These are phyloP conservation scores for Steinernema khuongi DNA, from an alignment of 1,140 invertebrate species.

Conservation along the genomic window DNA sequence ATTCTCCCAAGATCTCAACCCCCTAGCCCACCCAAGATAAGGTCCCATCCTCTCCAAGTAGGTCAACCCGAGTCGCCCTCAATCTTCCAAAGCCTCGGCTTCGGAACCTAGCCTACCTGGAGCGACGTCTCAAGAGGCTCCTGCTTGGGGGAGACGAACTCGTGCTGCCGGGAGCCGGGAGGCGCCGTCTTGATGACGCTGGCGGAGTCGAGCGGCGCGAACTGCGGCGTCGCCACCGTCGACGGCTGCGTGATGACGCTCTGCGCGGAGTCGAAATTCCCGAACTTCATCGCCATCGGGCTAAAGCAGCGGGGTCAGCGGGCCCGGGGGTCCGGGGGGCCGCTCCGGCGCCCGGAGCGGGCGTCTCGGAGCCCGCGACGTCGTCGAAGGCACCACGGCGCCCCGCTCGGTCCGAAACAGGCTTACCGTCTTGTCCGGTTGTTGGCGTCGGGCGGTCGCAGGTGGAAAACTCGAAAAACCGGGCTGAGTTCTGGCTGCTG, in stretches of 20 bases:
- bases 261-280: neutral
- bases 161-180: slow-evolving; percentile 43
- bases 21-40: no score
- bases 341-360: neutral
- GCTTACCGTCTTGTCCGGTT: slow-evolving; percentile 16
- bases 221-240: neutral
- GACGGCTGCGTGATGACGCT: slow-evolving; percentile 7
- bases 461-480: slow-evolving; percentile 14
- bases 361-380: slow-evolving; percentile 11
- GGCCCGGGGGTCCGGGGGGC: neutral
- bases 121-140: slow-evolving; percentile 55
- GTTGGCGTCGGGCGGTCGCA: slow-evolving; percentile 13
- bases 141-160: slow-evolving; percentile 50
- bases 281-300: slow-evolving; percentile 12
- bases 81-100: no score
- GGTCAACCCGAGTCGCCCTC: no score
- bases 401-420: slow-evolving; percentile 12
- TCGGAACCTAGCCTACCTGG: no score
- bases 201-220: slow-evolving; percentile 22
- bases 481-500: slow-evolving; percentile 11
- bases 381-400: slow-evolving; percentile 4
- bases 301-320: neutral
- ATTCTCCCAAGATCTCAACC: no score
- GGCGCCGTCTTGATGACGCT: slow-evolving; percentile 57
- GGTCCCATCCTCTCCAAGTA: no score